A percentile compares a stretch with the other conserved stretches of the same genome.
These are phyloP conservation scores for Aradus depressus DNA, from an alignment of 2,888 invertebrate species.

Conservation along the genomic window DNA sequence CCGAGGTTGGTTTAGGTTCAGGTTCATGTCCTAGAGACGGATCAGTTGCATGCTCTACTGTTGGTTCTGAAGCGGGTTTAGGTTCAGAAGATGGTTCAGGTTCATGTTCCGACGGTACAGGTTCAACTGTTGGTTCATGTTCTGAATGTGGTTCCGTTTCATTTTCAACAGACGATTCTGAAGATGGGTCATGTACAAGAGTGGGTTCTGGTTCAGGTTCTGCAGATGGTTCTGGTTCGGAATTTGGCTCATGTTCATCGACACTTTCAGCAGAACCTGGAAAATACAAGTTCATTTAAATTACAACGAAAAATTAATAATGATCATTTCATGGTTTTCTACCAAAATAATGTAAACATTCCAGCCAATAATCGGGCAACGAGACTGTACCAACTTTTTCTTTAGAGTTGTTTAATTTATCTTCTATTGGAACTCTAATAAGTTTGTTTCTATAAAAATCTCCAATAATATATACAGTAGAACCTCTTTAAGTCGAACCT, in stretches of 20 bases:
- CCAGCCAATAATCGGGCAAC: too few species aligned
- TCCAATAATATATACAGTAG: too few species aligned
- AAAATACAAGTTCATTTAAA: too few species aligned
- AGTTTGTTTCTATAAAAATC: too few species aligned
- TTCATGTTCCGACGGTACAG: constrained; percentile 31
- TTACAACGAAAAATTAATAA: too few species aligned
- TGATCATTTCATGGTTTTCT: too few species aligned
- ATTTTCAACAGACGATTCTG: constrained; percentile 27
- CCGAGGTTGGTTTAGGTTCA: constrained; percentile 30
- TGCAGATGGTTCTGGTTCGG: constrained; percentile 25
- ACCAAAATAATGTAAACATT: too few species aligned
- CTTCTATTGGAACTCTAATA: too few species aligned
- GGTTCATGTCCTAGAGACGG: constrained; percentile 31
- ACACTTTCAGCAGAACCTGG: neutral
- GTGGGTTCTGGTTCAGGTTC: constrained; percentile 28
- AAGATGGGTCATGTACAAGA: constrained; percentile 28
- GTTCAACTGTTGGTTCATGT: constrained; percentile 27
- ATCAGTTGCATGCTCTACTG: constrained; percentile 26
- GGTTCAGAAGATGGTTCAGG: constrained; percentile 30
- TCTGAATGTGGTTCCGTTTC: constrained; percentile 26
- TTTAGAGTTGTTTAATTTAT: too few species aligned
- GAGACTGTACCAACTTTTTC: too few species aligned
- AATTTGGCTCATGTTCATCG: constrained; percentile 10
- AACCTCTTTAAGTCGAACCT: too few species aligned
- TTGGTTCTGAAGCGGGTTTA: constrained; percentile 29